A percentile compares a stretch with the other conserved stretches of the same genome.
Evolutionary conservation across 2,113 vertebrate species (phyloP).

Genomic region (Mastomys coucha): DNA sequence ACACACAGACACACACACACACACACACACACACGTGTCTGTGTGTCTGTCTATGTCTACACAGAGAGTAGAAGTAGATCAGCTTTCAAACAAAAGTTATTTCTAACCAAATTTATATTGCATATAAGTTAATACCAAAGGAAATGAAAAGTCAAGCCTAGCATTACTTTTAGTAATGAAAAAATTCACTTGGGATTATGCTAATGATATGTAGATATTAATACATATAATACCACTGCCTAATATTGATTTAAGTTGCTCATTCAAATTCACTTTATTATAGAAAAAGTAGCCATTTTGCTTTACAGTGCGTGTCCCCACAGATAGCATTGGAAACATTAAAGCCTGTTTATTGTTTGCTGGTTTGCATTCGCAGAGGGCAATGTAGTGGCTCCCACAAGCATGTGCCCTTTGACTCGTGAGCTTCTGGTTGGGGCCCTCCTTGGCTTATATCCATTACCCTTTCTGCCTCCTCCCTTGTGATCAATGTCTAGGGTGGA

Average conservation of each 20-base stretch:
- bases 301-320: slow-evolving; percentile 47
- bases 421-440: not conserved
- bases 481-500: slow-evolving; percentile 20
- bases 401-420: not conserved
- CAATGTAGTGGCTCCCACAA: not conserved
- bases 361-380: slow-evolving; percentile 12
- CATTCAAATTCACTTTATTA: slow-evolving; percentile 77
- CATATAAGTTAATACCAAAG: slow-evolving; percentile 66
- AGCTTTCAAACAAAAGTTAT: slow-evolving; percentile 63
- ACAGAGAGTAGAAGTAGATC: slow-evolving; percentile 26
- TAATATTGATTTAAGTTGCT: slow-evolving; percentile 81
- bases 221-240: slow-evolving; percentile 75
- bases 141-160: slow-evolving; percentile 72
- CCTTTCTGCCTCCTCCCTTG: not conserved
- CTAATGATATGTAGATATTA: slow-evolving; percentile 78
- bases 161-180: slow-evolving; percentile 73
- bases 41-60: not conserved
- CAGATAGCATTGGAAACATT: not conserved
- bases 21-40: too few species aligned
- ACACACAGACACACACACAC: fast-evolving
- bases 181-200: slow-evolving; percentile 72
- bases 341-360: slow-evolving; percentile 56
- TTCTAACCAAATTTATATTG: slow-evolving; percentile 66
- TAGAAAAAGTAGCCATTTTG: slow-evolving; percentile 66
- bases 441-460: not conserved